Base-by-base conservation (phyloP, 1,140 invertebrate species). In the Lasaia peninsularis region DNA sequence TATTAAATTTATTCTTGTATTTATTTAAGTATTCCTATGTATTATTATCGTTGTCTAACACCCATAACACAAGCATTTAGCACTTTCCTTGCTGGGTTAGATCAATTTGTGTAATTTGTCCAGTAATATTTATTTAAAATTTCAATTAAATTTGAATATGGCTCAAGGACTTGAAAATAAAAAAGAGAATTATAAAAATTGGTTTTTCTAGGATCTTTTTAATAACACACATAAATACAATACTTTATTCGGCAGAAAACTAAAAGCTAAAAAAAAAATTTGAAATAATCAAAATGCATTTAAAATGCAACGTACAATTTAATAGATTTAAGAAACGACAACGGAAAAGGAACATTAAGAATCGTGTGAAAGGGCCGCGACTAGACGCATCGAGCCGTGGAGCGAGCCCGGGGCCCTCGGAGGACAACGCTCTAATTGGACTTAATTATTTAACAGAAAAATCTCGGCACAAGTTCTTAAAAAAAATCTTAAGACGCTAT, bases 361-460 rank as follows among this genome's bases (percentile, higher is more conserved):
- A 65, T 57, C 78, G 75, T 83, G 78, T 75, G 76, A 80, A 75
- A 73, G 63, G 69, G 71, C 62, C 69, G 60, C 54, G 58, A 55
- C 63, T 74, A 72, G 69, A 75, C 70, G 62, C 67, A 59, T 55
- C 53, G 55, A 50, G 28, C 62, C 71, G 56, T 68, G 62, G 60
- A 75, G 64, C 76, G 67, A 70, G 67, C 57, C 61, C 34, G 50
- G 52, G 60, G 67, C 69, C 67, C 59, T 60, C 34, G 50, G 52
- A 62, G 55, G 66, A 67, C 60, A 52, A 61, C 44, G 56, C 48
- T 62, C 69, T 78, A 77, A 84, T 84, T 78, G 68, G 56, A 74
- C 66, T 69, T 77, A 74, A 79, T 75, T 75, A 76, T 69, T 67
- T 69, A 40, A 50, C 56, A 61, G 62, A 62, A 67, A 56, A 63